These are phyloP conservation scores for Syndactyla subalaris DNA, from an alignment of 2,797 vertebrate species.

Conservation along the genomic window DNA sequence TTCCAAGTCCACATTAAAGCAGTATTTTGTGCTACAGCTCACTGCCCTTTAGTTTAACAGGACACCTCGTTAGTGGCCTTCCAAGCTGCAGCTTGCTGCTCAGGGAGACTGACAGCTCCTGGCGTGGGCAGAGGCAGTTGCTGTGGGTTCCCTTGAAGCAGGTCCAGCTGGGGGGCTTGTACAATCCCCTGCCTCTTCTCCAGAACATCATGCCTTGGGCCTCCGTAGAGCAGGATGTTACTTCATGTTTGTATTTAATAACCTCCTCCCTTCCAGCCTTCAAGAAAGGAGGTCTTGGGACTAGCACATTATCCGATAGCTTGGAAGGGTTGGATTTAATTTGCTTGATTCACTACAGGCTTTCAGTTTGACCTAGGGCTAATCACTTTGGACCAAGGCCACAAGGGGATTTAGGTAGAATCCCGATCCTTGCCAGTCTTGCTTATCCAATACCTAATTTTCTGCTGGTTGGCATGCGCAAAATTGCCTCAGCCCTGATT, in stretches of 20 bases:
- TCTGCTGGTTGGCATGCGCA: slow-evolving; percentile 63
- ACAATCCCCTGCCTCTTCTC: background rate
- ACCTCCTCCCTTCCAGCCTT: background rate
- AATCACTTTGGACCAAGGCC: slow-evolving; percentile 56
- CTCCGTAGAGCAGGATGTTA: slow-evolving; percentile 15
- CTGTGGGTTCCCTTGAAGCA: background rate
- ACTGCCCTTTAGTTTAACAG: background rate
- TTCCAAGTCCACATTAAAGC: background rate
- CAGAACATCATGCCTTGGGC: background rate
- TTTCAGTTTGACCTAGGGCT: slow-evolving; percentile 57
- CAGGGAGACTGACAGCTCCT: background rate
- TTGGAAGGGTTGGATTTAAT: slow-evolving; percentile 61
- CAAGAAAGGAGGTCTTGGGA: slow-evolving; percentile 31
- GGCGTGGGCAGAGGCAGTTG: background rate
- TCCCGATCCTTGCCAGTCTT: background rate
- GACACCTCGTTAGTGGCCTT: background rate
- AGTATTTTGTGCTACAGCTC: background rate
- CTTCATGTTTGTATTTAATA: slow-evolving; percentile 38
- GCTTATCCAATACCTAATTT: slow-evolving; percentile 66
- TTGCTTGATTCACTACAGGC: slow-evolving; percentile 57
- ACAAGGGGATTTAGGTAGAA: slow-evolving; percentile 62
- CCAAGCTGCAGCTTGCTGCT: background rate
- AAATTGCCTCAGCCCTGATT: slow-evolving; percentile 58
- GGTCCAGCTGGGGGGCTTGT: fast-evolving
- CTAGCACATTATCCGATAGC: slow-evolving; percentile 1